These are phyloP conservation scores for Burhinus oedicnemus DNA, from an alignment of 2,113 vertebrate species.

Conservation along the genomic window DNA sequence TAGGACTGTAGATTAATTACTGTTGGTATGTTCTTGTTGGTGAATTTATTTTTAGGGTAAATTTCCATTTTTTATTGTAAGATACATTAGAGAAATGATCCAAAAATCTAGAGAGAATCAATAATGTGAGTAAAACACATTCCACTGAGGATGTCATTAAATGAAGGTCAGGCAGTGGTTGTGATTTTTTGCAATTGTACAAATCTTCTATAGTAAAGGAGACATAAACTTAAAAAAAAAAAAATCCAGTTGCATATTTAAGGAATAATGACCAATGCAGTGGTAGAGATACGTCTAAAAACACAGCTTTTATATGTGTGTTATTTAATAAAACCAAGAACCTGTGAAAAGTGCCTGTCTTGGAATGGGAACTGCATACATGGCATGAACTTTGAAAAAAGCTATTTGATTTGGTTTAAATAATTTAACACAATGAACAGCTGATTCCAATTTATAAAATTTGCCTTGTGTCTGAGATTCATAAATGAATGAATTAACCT, in stretches of 20 bases:
- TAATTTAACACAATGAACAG: not conserved
- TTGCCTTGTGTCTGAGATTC: not conserved
- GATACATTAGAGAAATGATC: not conserved
- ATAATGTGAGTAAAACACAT: not conserved
- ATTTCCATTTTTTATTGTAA: not conserved
- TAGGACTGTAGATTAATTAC: not conserved
- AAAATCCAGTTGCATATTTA: not conserved
- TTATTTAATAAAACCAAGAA: not conserved
- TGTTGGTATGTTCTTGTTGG: not conserved
- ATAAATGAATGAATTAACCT: conserved; percentile 19
- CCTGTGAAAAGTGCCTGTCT: not conserved
- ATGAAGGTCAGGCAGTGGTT: not conserved
- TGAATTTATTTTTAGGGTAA: not conserved
- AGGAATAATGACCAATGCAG: not conserved
- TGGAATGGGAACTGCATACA: not conserved
- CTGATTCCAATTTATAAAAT: not conserved
- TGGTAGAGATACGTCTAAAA: not conserved
- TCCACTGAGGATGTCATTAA: not conserved
- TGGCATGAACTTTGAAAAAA: not conserved
- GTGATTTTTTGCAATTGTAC: not conserved
- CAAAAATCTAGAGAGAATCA: not conserved
- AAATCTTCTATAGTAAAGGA: not conserved
- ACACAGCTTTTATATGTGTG: not conserved
- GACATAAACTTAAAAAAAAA: not conserved
- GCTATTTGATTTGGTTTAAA: not conserved